phyloP scores from a whole-genome alignment of 2,113 vertebrate species.

The Phasianus colchicus region DNA sequence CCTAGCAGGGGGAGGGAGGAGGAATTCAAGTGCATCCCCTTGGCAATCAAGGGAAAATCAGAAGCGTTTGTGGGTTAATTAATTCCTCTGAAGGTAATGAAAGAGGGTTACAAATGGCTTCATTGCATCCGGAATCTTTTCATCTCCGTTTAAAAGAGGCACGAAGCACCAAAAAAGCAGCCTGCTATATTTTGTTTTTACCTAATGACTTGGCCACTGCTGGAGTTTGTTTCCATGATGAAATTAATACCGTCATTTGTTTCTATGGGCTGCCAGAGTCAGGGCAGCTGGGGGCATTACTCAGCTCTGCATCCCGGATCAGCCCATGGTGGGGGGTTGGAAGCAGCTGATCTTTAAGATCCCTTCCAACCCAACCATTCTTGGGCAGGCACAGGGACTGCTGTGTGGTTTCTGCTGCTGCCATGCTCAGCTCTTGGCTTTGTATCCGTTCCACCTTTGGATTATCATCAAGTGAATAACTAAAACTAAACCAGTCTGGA shows the following conservation, averaged over 20 bases:
- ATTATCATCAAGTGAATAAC: neutral
- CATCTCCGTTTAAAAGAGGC: neutral
- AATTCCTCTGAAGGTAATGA: neutral
- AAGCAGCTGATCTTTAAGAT: too few species aligned
- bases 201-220: neutral
- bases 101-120: neutral
- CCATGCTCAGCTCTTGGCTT: neutral
- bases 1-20: neutral
- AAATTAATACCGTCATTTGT: neutral
- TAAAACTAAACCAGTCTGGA: neutral
- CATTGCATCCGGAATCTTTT: neutral
- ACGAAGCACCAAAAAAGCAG: neutral
- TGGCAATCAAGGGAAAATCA: neutral
- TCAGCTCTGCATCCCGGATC: neutral
- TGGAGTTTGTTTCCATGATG: neutral
- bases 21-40: neutral
- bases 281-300: neutral
- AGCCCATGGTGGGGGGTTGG: too few species aligned
- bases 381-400: neutral
- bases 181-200: neutral
- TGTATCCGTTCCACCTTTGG: neutral
- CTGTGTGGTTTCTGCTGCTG: neutral
- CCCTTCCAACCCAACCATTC: too few species aligned
- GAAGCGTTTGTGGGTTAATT: neutral
- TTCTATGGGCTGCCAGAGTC: neutral